Conservation (phyloP, 1,140 invertebrate genomes). For the Caenorhabditis inopinata region DNA sequence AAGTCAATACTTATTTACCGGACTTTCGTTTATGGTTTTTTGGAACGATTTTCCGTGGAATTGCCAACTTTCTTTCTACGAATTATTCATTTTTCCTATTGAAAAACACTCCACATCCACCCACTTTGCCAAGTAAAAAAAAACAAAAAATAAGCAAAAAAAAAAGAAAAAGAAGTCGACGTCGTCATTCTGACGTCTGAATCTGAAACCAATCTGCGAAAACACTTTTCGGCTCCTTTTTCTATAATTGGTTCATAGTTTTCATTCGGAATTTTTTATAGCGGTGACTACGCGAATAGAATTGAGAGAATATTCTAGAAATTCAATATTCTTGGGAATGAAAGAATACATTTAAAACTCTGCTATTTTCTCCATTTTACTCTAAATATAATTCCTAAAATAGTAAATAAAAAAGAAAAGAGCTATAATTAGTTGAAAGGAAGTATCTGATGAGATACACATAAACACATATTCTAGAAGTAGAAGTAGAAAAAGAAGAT, state of each 20-base stretch:
- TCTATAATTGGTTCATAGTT: not conserved
- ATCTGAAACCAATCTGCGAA: not conserved
- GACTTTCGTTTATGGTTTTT: no score
- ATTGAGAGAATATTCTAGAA: not conserved
- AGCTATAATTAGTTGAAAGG: no score
- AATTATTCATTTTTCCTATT: not conserved
- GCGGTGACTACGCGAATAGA: no score
- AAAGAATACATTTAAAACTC: no score
- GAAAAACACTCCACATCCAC: not conserved
- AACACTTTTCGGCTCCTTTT: not conserved
- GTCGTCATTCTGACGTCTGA: conserved; percentile 24
- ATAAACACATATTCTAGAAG: no score
- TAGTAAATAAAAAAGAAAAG: no score
- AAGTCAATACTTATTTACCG: no score
- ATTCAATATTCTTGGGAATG: no score
- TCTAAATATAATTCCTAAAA: no score
- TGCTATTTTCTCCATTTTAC: no score
- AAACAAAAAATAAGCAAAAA: not conserved
- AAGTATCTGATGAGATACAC: no score
- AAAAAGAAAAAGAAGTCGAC: not conserved
- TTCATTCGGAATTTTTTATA: not conserved
- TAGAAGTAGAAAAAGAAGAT: no score
- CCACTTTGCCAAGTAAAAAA: not conserved
- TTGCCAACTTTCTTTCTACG: not conserved
- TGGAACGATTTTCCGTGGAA: not conserved